Percentiles rank a stretch among this genome's conserved stretches.
Conservation (phyloP, 1,140 invertebrate genomes). For the Bombus cullumanus region DNA sequence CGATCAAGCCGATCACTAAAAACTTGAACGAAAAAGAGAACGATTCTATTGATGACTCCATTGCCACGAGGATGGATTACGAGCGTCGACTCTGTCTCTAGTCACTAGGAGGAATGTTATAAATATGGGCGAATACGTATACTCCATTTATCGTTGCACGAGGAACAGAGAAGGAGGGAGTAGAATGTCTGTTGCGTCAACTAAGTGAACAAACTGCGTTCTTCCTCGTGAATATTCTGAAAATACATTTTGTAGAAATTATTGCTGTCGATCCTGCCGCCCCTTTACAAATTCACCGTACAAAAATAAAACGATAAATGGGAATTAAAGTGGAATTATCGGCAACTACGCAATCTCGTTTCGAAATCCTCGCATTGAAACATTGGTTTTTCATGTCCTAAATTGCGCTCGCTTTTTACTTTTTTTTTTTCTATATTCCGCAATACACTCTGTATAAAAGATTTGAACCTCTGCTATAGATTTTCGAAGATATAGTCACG, state of each 20-base stretch:
- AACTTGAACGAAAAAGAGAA: not conserved
- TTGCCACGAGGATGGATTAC: not conserved
- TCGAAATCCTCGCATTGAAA: not conserved
- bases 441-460: not conserved
- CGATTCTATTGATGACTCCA: not conserved
- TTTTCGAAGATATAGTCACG: not conserved
- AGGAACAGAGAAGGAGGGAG: not conserved
- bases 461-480: not conserved
- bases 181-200: slow-evolving; percentile 3
- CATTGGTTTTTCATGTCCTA: not conserved
- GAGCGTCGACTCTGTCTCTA: slow-evolving; percentile 1
- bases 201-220: not conserved
- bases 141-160: not conserved
- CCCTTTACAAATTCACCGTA: not conserved
- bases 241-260: not conserved
- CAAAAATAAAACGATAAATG: not conserved
- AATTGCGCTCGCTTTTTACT: not conserved
- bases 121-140: not conserved
- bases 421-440: not conserved
- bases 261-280: not conserved
- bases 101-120: not conserved
- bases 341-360: not conserved
- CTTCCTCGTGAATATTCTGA: not conserved
- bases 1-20: not conserved
- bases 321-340: not conserved